Percentiles rank a stretch among this genome's conserved stretches.
These are phyloP conservation scores for Apolygus lucorum DNA, from an alignment of 1,140 invertebrate species.

Conservation along the genomic window DNA sequence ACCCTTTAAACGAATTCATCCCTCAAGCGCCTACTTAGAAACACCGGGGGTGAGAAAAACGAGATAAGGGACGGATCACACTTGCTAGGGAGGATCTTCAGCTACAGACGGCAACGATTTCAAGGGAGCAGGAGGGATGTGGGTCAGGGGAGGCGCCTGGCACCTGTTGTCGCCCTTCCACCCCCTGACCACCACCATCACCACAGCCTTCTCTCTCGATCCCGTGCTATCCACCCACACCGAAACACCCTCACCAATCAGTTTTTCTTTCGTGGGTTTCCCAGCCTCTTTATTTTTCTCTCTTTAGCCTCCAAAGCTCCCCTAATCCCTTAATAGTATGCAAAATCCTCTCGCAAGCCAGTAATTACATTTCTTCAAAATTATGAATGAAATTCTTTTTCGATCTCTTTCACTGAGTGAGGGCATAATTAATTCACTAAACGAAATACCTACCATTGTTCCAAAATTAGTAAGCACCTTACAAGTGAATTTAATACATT, in stretches of 20 bases:
- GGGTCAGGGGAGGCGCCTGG: conserved; percentile 10
- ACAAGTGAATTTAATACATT: no score
- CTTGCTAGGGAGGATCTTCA: no score
- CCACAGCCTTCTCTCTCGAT: conserved; percentile 2
- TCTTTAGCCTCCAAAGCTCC: not conserved
- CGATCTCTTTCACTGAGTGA: no score
- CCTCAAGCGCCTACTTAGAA: no score
- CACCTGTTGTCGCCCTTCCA: conserved; percentile 13
- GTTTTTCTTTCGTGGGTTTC: conserved; percentile 13
- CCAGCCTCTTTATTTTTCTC: conserved; percentile 1
- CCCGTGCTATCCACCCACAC: conserved; percentile 13
- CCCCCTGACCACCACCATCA: conserved; percentile 6
- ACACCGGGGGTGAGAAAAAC: no score
- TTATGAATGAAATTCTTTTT: not conserved
- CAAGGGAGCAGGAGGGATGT: conserved; percentile 8
- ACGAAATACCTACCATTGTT: no score
- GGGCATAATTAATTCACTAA: no score
- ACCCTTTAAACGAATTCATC: no score
- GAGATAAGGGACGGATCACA: no score
- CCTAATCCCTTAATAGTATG: not conserved
- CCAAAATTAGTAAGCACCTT: no score
- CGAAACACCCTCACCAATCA: not conserved
- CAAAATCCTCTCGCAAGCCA: not conserved
- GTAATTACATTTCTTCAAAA: not conserved
- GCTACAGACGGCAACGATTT: no score